Conservation (phyloP, 2,888 invertebrate genomes). For the Campopleginae sp. region DNA sequence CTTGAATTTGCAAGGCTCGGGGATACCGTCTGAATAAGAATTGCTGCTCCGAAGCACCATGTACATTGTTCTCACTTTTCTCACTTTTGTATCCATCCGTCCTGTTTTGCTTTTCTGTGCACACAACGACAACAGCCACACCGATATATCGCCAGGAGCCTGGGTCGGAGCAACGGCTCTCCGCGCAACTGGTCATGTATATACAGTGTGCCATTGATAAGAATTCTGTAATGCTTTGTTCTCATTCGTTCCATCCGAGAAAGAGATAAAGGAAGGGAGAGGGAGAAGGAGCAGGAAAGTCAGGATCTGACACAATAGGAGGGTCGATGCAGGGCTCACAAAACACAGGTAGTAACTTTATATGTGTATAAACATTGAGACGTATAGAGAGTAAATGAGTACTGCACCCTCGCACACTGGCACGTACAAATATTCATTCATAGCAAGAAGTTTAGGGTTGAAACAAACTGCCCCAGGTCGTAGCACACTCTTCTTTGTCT, state of each 20-base stretch:
- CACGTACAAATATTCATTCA: neutral
- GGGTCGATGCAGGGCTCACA: slow-evolving; percentile 46
- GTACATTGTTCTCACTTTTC: too few species aligned
- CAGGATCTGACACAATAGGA: slow-evolving; percentile 44
- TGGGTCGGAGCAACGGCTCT: neutral
- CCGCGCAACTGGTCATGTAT: slow-evolving; percentile 18
- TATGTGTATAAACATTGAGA: slow-evolving; percentile 1
- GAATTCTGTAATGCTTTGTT: slow-evolving; percentile 63
- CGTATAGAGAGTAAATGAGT: slow-evolving; percentile 37
- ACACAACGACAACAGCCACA: slow-evolving; percentile 12
- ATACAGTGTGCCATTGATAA: slow-evolving; percentile 45
- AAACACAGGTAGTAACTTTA: slow-evolving; percentile 29
- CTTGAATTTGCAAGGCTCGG: neutral
- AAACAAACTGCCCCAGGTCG: slow-evolving; percentile 37
- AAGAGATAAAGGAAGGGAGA: slow-evolving; percentile 12
- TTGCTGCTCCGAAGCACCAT: neutral
- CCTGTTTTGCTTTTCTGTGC: slow-evolving; percentile 5
- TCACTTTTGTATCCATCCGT: neutral
- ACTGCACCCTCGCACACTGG: neutral
- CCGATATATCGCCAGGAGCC: neutral
- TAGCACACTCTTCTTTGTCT: slow-evolving; percentile 20
- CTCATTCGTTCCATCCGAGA: slow-evolving; percentile 44
- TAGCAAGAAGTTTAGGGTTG: slow-evolving; percentile 26
- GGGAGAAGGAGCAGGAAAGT: slow-evolving; percentile 20
- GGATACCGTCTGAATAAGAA: neutral